Conservation (phyloP, 2,888 invertebrate genomes). For the Rhorus exstirpatorius region DNA sequence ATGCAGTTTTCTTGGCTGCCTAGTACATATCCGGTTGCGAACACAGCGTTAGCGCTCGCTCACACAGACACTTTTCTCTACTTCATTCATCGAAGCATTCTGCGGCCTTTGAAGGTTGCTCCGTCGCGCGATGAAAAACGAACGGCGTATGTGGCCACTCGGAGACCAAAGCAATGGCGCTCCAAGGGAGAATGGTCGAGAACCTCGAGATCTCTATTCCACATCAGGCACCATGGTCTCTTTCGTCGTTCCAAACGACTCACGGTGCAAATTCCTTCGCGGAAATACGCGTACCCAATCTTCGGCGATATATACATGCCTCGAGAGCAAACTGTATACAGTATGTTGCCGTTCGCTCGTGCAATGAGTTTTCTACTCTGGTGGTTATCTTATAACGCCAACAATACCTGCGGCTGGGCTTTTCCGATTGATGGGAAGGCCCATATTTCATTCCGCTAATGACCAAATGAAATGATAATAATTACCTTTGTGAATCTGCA, state of each 20-base stretch:
- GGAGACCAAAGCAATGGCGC: conserved; percentile 41
- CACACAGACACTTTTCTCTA: conserved; percentile 82
- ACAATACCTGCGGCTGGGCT: not conserved
- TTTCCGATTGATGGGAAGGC: not conserved
- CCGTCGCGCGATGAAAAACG: conserved; percentile 76
- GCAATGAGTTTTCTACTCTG: not conserved
- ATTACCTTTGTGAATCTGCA: not conserved
- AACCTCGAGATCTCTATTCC: conserved; percentile 17
- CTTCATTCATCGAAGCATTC: conserved; percentile 85
- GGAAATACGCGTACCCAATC: conserved; percentile 60
- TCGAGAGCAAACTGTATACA: not conserved
- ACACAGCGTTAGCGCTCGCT: conserved; percentile 50
- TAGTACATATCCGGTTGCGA: conserved; percentile 81
- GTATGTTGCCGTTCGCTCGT: not conserved
- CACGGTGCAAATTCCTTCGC: conserved; percentile 67
- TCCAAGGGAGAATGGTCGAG: conserved; percentile 37
- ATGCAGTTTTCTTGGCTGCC: conserved; percentile 58
- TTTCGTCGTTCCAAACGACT: conserved; percentile 44
- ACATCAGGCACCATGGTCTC: conserved; percentile 12
- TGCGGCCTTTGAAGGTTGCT: conserved; percentile 85
- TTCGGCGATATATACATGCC: conserved; percentile 51
- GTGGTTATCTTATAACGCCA: not conserved
- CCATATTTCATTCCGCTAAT: not conserved
- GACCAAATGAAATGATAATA: not conserved
- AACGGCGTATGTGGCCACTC: conserved; percentile 57